Base-by-base conservation (phyloP, 2,888 invertebrate genomes). In the Micoletzkya japonica region DNA sequence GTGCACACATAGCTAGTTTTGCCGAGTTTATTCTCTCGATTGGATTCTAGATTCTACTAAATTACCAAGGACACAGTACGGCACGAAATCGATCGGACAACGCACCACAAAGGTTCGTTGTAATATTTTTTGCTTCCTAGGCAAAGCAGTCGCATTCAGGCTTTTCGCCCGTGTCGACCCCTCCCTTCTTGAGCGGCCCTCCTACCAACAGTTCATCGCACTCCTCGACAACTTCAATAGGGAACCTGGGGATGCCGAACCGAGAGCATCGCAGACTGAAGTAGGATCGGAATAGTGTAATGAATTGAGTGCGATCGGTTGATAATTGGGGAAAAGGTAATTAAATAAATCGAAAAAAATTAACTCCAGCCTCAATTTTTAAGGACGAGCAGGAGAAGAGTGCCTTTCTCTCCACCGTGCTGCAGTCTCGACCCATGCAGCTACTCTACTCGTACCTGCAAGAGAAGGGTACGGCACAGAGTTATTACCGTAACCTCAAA, bases 151-250 rank as follows among this genome's bases (percentile, higher is more conserved):
- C 14, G 14, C 26, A 26, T 26, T 49, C 63, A 75, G 77, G 68
- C 59, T 79, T 17, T 79, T 80, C 72, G 39, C 72, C 0, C 74
- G 70, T 34, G 78, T 80, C 1, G 80, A 80, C 60, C 69, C 76
- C 4, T 77, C 80, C 1, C 61, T 80, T 4, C 70, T 80, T 7
- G 75, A 82, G 4, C 79, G 77, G 63, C 79, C 81, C 7, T 92
- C 93, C 1, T 90, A 94, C 73, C 89, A 91, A 76, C 91, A 90
- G 81, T 89, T 94, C 77, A 85, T 90, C 57, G 87, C 89, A 6
- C 89, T 95, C 56, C 90, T 92, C 85, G 92, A 95, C 86, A 95
- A 95, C 86, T 95, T 94, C 85, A 90, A 93, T 82, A 87, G 91
- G 72, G 90, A 91, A 77, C 81, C 83, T 0, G 85, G 85, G 58